phyloP scores from a whole-genome alignment of 1,140 invertebrate species.

The silkworm (Bombyx mori) region ASM3026992v2 NC_085132.1:5006001-5006500 shows the following conservation, averaged over 20 bases:
- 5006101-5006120: too few relatives aligned
- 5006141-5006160: too few relatives aligned
- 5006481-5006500: slow-evolving; percentile 13
- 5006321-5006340: slow-evolving; percentile 70
- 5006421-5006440: slow-evolving; percentile 18
- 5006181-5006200: too few relatives aligned
- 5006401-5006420: slow-evolving; percentile 9
- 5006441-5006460: slow-evolving; percentile 17
- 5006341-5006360: slow-evolving; percentile 67
- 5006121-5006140: too few relatives aligned
- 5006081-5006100: too few relatives aligned
- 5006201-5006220: slow-evolving; percentile 9
- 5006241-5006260: slow-evolving; percentile 59
- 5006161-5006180: too few relatives aligned
- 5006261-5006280: slow-evolving; percentile 68
- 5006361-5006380: slow-evolving; percentile 62
- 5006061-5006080: too few relatives aligned
- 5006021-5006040: too few relatives aligned
- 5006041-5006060: too few relatives aligned
- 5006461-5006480: not conserved
- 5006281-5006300: slow-evolving; percentile 65
- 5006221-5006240: slow-evolving; percentile 41
- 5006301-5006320: slow-evolving; percentile 70
- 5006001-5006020: too few relatives aligned
- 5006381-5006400: slow-evolving; percentile 17